Conservation (phyloP, 2,113 vertebrate genomes). For the Antechinus flavipes region DNA sequence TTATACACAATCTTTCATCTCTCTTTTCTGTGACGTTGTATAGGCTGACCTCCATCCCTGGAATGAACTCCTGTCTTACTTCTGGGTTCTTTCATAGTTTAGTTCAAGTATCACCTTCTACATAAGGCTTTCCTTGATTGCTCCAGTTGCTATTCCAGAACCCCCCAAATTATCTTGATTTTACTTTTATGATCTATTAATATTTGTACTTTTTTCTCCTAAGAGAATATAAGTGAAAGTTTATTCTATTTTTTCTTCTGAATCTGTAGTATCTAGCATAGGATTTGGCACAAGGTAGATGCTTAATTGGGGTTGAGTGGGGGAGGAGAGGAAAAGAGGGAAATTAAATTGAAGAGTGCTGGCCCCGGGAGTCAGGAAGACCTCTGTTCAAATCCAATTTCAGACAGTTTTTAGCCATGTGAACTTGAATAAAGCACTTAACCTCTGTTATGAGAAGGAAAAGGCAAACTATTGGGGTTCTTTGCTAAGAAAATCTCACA, state of each 20-base stretch:
- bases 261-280: neutral
- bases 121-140: too few species aligned
- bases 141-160: neutral
- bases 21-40: neutral
- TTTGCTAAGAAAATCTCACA: too few species aligned
- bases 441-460: too few species aligned
- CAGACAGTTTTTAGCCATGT: too few species aligned
- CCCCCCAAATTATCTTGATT: neutral
- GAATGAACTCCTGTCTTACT: neutral
- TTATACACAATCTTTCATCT: neutral
- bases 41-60: neutral
- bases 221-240: neutral
- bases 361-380: too few species aligned
- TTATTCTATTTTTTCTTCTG: neutral
- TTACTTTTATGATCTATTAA: neutral
- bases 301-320: neutral
- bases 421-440: too few species aligned
- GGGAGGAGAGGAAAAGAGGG: too few species aligned
- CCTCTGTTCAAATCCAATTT: too few species aligned
- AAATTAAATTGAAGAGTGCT: too few species aligned
- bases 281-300: neutral
- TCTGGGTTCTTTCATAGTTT: neutral
- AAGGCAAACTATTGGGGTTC: too few species aligned
- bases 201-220: neutral
- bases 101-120: neutral